Base-by-base conservation (phyloP, 35 echinoderm and acorn worm species). In the Stichopus chloronotus region DNA sequence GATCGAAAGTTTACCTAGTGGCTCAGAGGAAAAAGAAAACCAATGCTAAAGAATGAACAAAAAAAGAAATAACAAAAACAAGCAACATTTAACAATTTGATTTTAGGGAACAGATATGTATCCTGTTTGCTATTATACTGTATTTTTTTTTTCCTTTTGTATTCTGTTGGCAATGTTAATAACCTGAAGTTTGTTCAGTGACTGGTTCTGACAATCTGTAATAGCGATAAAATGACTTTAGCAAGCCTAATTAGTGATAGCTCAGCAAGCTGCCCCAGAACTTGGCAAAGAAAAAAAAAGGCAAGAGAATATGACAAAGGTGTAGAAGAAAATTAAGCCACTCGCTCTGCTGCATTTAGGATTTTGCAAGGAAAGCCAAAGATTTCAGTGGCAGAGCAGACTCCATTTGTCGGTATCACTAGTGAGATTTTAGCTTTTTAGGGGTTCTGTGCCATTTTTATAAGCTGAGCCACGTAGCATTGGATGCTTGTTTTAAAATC, bases 1-100 rank as follows among this genome's bases (percentile, higher is more conserved):
- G 82, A 85, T 58, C 24, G 82, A 85, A 85, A 58, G 82, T 85
- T 85, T 85, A 85, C 82, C 82, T 85, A 85, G 82, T 85, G 82
- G 82, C 82, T n/a, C 55, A 20, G 57, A 17, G 82, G 58, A 85
- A 20, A 53, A 17, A 56, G 58, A 85, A 85, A 85, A 56, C 82
- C 55, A 85, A 58, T 20, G 13, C 82, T 43, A 3, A 43, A 43
- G 30, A 43, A 19, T 10, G 61, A 65, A 65, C 11, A 65, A 65
- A 65, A 65, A 19, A 65, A 65, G 61, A 19, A 19, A 43, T 43
- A 43, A 43, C 11, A 65, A 74, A 74, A 74, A 43, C 30, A 74
- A 58, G 55, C 55, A 19, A 85, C 82, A 85, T 85, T 85, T 85
- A 58, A 43, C 12, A 85, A 58, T 85, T 16, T 60, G 54, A 85